These are phyloP conservation scores for Cyprinodon tularosa DNA, from an alignment of 2,113 vertebrate species.

Conservation along the genomic window DNA sequence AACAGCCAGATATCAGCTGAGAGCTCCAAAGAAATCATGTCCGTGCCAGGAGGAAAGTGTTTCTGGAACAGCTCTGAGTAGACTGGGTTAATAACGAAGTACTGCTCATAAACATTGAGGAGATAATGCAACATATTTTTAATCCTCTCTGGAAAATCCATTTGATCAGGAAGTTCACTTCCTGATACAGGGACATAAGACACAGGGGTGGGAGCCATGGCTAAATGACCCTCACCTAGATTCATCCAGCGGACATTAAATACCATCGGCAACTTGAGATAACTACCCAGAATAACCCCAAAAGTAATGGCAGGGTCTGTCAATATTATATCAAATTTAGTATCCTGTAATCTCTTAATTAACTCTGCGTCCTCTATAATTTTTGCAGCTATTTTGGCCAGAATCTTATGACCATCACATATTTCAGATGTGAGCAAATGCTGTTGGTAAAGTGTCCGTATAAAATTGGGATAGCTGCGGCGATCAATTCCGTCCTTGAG, in stretches of 20 bases:
- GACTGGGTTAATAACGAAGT: slow-evolving; percentile 54
- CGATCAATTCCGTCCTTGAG: slow-evolving; percentile 46
- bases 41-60: slow-evolving; percentile 73
- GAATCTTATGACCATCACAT: neutral
- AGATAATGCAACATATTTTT: slow-evolving; percentile 72
- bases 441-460: slow-evolving; percentile 56
- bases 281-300: slow-evolving; percentile 74
- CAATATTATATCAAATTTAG: slow-evolving; percentile 76
- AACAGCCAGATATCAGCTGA: slow-evolving; percentile 78
- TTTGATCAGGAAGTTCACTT: slow-evolving; percentile 69
- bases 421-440: neutral
- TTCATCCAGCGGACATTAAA: slow-evolving; percentile 80
- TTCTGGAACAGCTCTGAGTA: slow-evolving; percentile 67
- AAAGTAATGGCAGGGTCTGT: slow-evolving; percentile 73
- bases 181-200: slow-evolving; percentile 75
- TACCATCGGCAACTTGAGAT: slow-evolving; percentile 77
- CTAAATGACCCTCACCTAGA: slow-evolving; percentile 71
- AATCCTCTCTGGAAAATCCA: slow-evolving; percentile 72
- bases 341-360: slow-evolving; percentile 51
- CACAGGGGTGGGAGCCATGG: slow-evolving; percentile 70
- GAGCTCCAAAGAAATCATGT: slow-evolving; percentile 66
- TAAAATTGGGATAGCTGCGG: slow-evolving; percentile 24
- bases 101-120: slow-evolving; percentile 34
- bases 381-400: slow-evolving; percentile 31
- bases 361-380: slow-evolving; percentile 70